Evolutionary conservation across 2,113 vertebrate species (phyloP), one percentile per base, ranked within the genome.

Genomic region (Varanus salvator): DNA sequence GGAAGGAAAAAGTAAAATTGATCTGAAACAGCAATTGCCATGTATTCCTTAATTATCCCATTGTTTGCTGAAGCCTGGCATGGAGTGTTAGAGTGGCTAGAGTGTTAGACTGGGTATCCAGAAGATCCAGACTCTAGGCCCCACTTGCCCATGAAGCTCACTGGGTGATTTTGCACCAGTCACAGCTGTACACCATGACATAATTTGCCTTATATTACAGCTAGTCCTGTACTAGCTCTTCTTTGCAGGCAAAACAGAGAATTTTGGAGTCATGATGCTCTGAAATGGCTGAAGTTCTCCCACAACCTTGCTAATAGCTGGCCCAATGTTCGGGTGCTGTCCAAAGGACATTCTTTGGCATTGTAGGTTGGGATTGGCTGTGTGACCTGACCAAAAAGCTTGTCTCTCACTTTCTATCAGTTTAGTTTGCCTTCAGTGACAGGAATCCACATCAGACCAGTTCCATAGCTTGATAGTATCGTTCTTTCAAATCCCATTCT

Each of bases 41-140:
- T 74, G 90, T 1, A 31, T 2, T 89, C 9, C 90, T 89, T 88
- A 93, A 82, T 77, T 76, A 71, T 50, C 89, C 87, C 91, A 91
- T 50, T 92, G 38, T 88, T 94, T 44, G 38, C 38, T 44, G 38
- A 44, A 44, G 38, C 38, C 38, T 44, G 38, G 38, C 38, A 44
- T 44, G 38, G 38, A 44, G 38, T 44, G 38, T 44, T 44, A 44
- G 38, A 44, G 38, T 3, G 38, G 38, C 38, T 44, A 44, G 38
- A 44, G 38, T 44, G 38, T 44, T 44, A 1, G 3, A 44, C 38
- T 44, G 38, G 38, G 38, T 44, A 44, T 44, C 38, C 38, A 44
- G 38, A 44, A 44, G 38, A 44, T 44, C 38, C 38, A 44, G 38
- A 44, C 38, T 44, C 38, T 44, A 44, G 2, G 38, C 38, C 38